These are phyloP conservation scores for Chloebia gouldiae DNA, from an alignment of 2,113 vertebrate genomes.

Conservation along the genomic window DNA sequence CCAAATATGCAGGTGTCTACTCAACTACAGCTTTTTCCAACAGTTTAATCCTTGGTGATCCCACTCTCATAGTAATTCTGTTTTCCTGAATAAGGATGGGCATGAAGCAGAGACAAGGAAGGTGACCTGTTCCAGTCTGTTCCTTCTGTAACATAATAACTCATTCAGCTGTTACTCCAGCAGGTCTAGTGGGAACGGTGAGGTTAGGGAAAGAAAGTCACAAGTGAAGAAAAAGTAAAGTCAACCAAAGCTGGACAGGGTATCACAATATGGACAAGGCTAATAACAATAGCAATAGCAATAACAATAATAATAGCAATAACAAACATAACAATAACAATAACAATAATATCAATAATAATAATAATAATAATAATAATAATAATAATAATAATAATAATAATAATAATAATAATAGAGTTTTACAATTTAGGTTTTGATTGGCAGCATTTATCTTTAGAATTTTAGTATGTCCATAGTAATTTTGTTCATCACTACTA, in stretches of 20 bases:
- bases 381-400: not conserved
- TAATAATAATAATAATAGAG: not conserved
- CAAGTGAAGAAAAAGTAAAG: not conserved
- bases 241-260: not conserved
- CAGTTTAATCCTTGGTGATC: not conserved
- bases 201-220: not conserved
- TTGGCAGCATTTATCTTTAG: not conserved
- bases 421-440: not conserved
- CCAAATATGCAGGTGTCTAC: not conserved
- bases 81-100: not conserved
- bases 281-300: not conserved
- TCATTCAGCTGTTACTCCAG: not conserved
- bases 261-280: not conserved
- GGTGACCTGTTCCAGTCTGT: not conserved
- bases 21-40: not conserved
- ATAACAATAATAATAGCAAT: not conserved
- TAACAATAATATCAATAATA: not conserved
- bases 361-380: too few species aligned
- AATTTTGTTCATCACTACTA: not conserved
- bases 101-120: not conserved
- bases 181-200: not conserved
- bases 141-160: not conserved
- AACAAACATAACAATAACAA: too few species aligned
- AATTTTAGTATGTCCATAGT: not conserved
- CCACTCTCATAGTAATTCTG: not conserved